Base-by-base conservation (phyloP, 2,888 invertebrate species). In the Chaitophorus viminalis region DNA sequence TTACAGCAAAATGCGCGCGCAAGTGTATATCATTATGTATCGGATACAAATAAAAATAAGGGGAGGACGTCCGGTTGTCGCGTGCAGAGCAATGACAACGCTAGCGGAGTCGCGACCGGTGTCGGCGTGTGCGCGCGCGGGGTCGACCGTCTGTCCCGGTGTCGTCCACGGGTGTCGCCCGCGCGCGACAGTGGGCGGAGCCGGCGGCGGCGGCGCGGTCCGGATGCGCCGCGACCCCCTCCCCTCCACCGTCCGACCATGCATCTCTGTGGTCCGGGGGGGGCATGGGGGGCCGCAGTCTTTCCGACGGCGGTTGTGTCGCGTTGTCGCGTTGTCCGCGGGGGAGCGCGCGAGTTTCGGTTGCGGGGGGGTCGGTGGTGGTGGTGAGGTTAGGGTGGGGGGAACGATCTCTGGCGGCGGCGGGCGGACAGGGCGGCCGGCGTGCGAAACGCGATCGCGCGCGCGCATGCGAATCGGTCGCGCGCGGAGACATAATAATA, bases 391-490 rank as follows among this genome's bases (percentile, higher is more conserved):
- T 33, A 17, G 54, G 36, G n/a, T n/a, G n/a, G n/a, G n/a, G n/a
- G n/a, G n/a, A n/a, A n/a, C n/a, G n/a, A n/a, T n/a, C n/a, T n/a
- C n/a, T 25, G 75, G 25, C 21, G 75, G 21, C 36, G 25, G 65
- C 29, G 39, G 77, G n/a, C 31, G 65, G 31, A 68, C 8, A 9
- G 36, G 46, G 29, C n/a, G n/a, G 17, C 52, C 76, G 76, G 25
- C n/a, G 3, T 39, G 21, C 2, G 25, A 31, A 36, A n/a, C 33
- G 46, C 46, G 70, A 17, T 54, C n/a, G 75, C 83, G 83, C 83
- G 83, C 83, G 83, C 83, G 83, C 83, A 83, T 83, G 83, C 83
- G 83, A 75, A 75, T 75, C 75, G 74, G 39, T 54, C 39, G 54
- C 72, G 54, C 82, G 65, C 77, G 85, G 85, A 86, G 85, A 86